phyloP scores from a whole-genome alignment of 2,797 vertebrate species.

The Avahi laniger region DNA sequence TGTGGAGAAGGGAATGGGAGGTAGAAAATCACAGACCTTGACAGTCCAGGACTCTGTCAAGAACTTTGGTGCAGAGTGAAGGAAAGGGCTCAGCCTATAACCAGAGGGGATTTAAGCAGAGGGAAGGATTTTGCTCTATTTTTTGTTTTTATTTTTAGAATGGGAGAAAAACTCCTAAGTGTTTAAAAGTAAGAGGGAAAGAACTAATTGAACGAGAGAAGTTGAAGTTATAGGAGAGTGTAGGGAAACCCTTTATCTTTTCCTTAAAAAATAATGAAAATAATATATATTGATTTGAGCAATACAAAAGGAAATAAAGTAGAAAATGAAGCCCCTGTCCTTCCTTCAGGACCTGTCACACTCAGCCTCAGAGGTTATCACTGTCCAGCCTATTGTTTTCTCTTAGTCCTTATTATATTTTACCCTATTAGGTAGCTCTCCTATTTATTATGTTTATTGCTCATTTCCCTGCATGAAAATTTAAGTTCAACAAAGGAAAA shows the following conservation, averaged over 20 bases:
- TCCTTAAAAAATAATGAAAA: not conserved
- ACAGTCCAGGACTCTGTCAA: not conserved
- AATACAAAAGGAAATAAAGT: not conserved
- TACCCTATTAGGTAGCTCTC: not conserved
- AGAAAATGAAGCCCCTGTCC: not conserved
- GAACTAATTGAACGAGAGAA: not conserved
- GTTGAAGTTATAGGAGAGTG: not conserved
- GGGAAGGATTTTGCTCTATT: not conserved
- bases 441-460: not conserved
- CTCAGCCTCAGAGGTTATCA: not conserved
- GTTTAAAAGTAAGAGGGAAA: not conserved
- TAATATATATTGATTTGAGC: not conserved
- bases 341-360: not conserved
- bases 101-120: not conserved
- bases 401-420: not conserved
- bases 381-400: not conserved
- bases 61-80: not conserved
- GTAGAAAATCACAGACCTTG: not conserved
- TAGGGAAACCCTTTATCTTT: not conserved
- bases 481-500: not conserved
- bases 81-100: not conserved
- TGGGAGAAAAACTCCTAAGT: not conserved
- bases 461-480: conserved; percentile 19
- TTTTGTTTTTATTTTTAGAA: not conserved
- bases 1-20: not conserved